Conservation (phyloP, 1,140 invertebrate genomes). For the Mercenaria mercenaria region DNA sequence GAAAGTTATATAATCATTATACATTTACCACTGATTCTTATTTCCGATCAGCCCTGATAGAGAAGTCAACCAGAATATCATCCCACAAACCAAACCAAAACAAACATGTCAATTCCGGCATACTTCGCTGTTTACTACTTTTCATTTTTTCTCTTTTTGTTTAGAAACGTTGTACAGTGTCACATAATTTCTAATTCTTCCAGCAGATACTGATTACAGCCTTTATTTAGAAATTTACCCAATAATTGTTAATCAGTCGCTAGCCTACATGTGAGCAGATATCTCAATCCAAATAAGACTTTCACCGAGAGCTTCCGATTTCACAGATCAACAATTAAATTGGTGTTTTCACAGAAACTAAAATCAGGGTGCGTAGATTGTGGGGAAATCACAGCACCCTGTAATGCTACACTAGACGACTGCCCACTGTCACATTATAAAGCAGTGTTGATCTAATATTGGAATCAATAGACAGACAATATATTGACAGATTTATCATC, state of each 20-base stretch:
- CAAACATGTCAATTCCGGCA: not conserved
- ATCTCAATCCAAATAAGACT: constrained; percentile 8
- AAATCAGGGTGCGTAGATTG: not conserved
- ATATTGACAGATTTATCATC: constrained; percentile 38
- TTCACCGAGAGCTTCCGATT: constrained; percentile 23
- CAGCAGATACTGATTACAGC: not conserved
- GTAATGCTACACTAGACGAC: constrained; percentile 15
- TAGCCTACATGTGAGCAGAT: not conserved
- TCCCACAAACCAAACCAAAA: too few species aligned
- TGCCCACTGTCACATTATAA: constrained; percentile 35
- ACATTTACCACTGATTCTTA: too few species aligned
- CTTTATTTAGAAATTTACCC: constrained; percentile 16
- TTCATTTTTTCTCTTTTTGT: not conserved
- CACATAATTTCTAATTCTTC: not conserved
- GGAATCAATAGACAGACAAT: constrained; percentile 14
- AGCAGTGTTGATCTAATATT: constrained; percentile 29
- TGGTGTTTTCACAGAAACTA: constrained; percentile 35
- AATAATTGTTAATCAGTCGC: constrained; percentile 19
- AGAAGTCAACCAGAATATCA: too few species aligned
- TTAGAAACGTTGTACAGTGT: not conserved
- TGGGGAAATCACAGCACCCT: not conserved
- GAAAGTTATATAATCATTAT: too few species aligned
- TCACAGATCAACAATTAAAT: constrained; percentile 45
- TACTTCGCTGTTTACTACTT: not conserved
- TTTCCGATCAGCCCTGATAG: too few species aligned